A percentile compares a stretch with the other conserved stretches of the same genome.
Conservation (phyloP, 2,113 vertebrate species). For the Mus musculus region GRCm39 chr3:55115001-55115500, state of each 20-base stretch:
- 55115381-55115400: background rate
- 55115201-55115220: conserved; percentile 43
- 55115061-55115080: background rate
- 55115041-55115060: background rate
- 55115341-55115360: background rate
- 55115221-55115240: conserved; percentile 30
- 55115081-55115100: conserved; percentile 51
- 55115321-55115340: background rate
- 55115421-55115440: background rate
- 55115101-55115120: conserved; percentile 42
- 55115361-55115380: background rate
- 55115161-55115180: conserved; percentile 34
- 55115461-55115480: background rate
- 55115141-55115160: background rate
- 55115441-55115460: background rate
- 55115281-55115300: too few relatives aligned
- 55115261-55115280: conserved; percentile 66
- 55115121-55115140: conserved; percentile 50
- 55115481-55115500: background rate
- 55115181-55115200: conserved; percentile 37
- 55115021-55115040: conserved; percentile 38
- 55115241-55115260: background rate
- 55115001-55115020: conserved; percentile 57
- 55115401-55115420: background rate
- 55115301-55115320: background rate